Evolutionary conservation across 2,113 vertebrate genomes (phyloP), one percentile per base, ranked within the genome.

Genomic region (Petromus typicus): DNA sequence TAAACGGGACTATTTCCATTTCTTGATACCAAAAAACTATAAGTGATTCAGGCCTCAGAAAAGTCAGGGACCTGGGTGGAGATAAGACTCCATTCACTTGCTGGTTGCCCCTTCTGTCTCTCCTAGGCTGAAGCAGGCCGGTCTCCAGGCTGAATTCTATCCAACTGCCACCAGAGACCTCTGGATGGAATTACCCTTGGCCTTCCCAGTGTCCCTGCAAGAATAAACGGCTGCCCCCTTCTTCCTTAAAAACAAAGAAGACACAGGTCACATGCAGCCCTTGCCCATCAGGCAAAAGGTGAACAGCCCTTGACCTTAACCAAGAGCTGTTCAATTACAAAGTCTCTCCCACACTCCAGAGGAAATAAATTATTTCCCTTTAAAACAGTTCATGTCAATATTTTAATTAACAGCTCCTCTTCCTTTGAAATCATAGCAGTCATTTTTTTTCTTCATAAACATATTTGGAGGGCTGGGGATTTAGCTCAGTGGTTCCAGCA

Each of bases 211-310:
- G 17, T 9, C 34, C 37, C 51, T 3, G 0, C 7, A 45, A 32
- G 20, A 2, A 1, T 3, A 6, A 54, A 12, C 34, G 9, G 5
- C 59, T 20, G 14, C 14, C 40, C 22, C 48, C 57, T 7, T 37
- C 20, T 40, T 34, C 40, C 66, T 48, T 10, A 10, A 20, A 37
- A 10, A 37, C 2, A 14, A 56, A 57, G 48, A 81, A 13, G 5
- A n/a, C n/a, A n/a, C n/a, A n/a, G n/a, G 37, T 48, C 57, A 64
- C 14, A 2, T 23, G 20, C 56, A 40, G 56, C 13, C 76, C 20
- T 7, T 0, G n/a, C 12, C 34, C n/a, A 2, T 25, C 37, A 51
- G 25, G 13, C 27, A 25, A 16, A 34, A 0, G 8, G 45, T 0
- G 56, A 34, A 12, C 3, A 32, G 37, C 75, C 2, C 14, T 13